These are phyloP conservation scores for Temnothorax longispinosus DNA, from an alignment of 1,140 invertebrate species.

Conservation along the genomic window DNA sequence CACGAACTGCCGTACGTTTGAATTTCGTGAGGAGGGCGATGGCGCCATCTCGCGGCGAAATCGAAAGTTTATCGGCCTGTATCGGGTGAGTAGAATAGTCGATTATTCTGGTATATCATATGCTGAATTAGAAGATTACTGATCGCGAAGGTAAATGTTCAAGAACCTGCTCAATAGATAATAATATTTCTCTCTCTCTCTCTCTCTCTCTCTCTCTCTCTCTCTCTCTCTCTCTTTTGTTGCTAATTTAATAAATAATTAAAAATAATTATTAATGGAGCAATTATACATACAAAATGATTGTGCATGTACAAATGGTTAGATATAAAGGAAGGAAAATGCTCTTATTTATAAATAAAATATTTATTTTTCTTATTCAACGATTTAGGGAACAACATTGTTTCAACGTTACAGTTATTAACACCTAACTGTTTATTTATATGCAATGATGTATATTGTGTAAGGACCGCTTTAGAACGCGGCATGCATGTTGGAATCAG, in stretches of 20 bases:
- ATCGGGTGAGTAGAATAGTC: neutral
- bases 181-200: too few relatives aligned
- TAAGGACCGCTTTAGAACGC: neutral
- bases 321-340: neutral
- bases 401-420: neutral
- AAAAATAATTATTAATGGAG: neutral
- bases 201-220: too few relatives aligned
- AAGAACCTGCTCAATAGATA: conserved; percentile 1
- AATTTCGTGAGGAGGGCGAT: neutral
- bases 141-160: neutral
- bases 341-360: conserved; percentile 45
- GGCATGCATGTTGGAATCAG: neutral
- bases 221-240: too few relatives aligned
- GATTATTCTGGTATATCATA: neutral
- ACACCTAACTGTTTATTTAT: conserved; percentile 18
- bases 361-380: conserved; percentile 23
- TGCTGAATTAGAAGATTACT: neutral
- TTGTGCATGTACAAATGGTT: neutral
- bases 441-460: neutral
- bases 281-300: neutral
- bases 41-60: neutral
- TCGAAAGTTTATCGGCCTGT: neutral
- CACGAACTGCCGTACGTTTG: neutral
- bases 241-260: neutral
- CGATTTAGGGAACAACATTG: conserved; percentile 14